Conservation (phyloP, 2,797 vertebrate genomes). For the Rhabdophis nuchalis region DNA sequence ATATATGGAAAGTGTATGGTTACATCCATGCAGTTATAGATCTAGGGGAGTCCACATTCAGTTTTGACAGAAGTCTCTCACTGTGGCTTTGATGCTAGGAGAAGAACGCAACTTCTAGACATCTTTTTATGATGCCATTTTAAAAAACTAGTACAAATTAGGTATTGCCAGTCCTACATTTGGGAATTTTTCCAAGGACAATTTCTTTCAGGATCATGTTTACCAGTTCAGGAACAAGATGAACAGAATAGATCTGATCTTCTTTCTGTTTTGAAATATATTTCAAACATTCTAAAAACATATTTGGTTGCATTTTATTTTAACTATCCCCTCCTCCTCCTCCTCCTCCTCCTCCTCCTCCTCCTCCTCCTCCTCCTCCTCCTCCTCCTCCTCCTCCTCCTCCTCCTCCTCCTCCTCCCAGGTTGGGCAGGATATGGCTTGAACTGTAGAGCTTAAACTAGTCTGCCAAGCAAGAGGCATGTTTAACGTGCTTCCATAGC, state of each 20-base stretch:
- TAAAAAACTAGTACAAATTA: not conserved
- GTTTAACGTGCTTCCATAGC: conserved; percentile 60
- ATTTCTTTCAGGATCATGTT: not conserved
- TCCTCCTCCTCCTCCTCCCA: not conserved
- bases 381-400: no score
- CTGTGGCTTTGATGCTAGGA: not conserved
- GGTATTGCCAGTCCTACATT: not conserved
- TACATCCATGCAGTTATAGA: not conserved
- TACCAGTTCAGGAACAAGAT: conserved; percentile 11
- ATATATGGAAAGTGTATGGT: no score
- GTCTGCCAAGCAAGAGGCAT: conserved; percentile 54
- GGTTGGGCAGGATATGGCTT: conserved; percentile 55
- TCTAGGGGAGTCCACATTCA: not conserved
- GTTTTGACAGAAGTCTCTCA: not conserved
- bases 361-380: no score
- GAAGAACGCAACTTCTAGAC: not conserved
- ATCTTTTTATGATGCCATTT: not conserved
- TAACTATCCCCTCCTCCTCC: not conserved
- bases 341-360: no score
- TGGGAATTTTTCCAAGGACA: not conserved
- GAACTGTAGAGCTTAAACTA: conserved; percentile 43
- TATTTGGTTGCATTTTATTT: conserved; percentile 7
- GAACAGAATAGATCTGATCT: conserved; percentile 2
- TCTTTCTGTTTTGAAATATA: not conserved
- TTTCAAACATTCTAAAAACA: not conserved